Percentiles rank a stretch among this genome's conserved stretches.
These are phyloP conservation scores for Minunthozetes semirufus DNA, from an alignment of 2,888 invertebrate genomes.

Conservation along the genomic window DNA sequence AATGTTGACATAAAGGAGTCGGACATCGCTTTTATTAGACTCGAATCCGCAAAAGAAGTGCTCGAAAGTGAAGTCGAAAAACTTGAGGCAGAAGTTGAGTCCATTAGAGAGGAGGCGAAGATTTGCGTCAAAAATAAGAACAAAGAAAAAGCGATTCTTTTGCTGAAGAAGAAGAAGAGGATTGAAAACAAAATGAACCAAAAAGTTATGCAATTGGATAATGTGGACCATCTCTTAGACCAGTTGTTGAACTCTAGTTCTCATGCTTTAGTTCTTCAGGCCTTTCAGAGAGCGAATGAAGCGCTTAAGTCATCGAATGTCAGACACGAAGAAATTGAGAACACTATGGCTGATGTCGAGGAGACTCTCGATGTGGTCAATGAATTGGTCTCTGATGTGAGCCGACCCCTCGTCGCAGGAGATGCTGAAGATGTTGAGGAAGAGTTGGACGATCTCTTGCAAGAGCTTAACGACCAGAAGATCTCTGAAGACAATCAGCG, in stretches of 20 bases:
- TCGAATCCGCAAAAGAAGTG: slow-evolving; percentile 33
- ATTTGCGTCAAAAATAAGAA: slow-evolving; percentile 22
- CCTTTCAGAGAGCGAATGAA: slow-evolving; percentile 26
- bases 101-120: slow-evolving; percentile 23
- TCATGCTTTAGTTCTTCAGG: slow-evolving; percentile 19
- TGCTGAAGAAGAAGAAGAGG: slow-evolving; percentile 35
- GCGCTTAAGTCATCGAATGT: slow-evolving; percentile 28
- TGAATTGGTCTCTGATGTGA: slow-evolving; percentile 20
- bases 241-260: slow-evolving; percentile 35
- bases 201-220: slow-evolving; percentile 37
- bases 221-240: slow-evolving; percentile 23
- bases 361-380: slow-evolving; percentile 31
- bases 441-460: slow-evolving; percentile 34
- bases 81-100: slow-evolving; percentile 30
- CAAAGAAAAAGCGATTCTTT: slow-evolving; percentile 26
- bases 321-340: slow-evolving; percentile 28
- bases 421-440: slow-evolving; percentile 19
- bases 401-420: slow-evolving; percentile 7
- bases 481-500: neutral
- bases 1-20: slow-evolving; percentile 24
- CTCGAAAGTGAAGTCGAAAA: slow-evolving; percentile 32
- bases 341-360: slow-evolving; percentile 27
- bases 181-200: slow-evolving; percentile 21
- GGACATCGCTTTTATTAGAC: slow-evolving; percentile 29
- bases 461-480: slow-evolving; percentile 29